phyloP scores from a whole-genome alignment of 2,888 invertebrate species.

The Plutella xylostella region DNA sequence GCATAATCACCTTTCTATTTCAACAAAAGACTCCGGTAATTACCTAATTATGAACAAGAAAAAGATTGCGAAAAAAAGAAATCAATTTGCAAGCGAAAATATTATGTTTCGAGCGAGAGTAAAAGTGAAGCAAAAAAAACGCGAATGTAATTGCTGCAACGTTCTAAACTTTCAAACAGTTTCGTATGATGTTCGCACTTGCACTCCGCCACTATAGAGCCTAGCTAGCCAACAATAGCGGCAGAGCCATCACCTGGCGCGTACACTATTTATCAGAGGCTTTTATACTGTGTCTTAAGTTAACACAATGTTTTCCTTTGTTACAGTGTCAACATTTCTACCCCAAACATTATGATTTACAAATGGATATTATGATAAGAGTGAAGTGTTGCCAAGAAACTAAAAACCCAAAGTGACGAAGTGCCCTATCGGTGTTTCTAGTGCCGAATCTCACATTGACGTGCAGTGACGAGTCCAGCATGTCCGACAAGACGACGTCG shows the following conservation, averaged over 20 bases:
- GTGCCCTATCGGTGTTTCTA: constrained; percentile 62
- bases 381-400: constrained; percentile 70
- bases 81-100: neutral
- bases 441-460: constrained; percentile 54
- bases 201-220: neutral
- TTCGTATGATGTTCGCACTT: neutral
- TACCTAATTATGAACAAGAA: neutral
- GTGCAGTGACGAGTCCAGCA: constrained; percentile 30
- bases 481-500: constrained; percentile 63
- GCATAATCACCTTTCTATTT: no score
- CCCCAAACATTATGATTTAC: constrained; percentile 70
- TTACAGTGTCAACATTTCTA: constrained; percentile 70
- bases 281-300: neutral
- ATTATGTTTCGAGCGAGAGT: constrained; percentile 23
- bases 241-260: no score
- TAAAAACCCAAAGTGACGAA: constrained; percentile 70
- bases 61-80: neutral
- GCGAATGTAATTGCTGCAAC: neutral
- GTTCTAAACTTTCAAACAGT: constrained; percentile 1
- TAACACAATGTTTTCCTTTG: constrained; percentile 31
- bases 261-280: neutral
- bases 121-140: constrained; percentile 22
- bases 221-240: no score
- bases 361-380: constrained; percentile 71
- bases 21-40: no score